Evolutionary conservation across 2,797 vertebrate species (phyloP), one percentile per base, ranked within the genome.

Genomic region (Pipistrellus pygmaeus): DNA sequence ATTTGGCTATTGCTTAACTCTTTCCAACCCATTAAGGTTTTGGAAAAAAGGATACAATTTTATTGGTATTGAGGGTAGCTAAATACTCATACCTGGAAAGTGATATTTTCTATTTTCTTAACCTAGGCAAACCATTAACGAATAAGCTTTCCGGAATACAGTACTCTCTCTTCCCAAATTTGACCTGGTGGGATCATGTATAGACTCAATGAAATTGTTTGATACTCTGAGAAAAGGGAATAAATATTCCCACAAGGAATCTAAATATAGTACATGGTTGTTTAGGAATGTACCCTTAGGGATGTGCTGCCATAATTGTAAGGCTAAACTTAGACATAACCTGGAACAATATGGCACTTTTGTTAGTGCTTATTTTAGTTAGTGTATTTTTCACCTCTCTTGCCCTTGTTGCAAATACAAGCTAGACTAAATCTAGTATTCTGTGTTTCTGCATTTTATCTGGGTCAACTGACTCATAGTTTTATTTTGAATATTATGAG

Each of bases 401-500:
- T 76, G 53, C 7, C 66, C 27, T 46, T 77, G 25, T 44, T 83
- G 55, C 6, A 73, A 68, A 44, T 20, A 62, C 18, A 15, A 64
- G 20, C 48, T 57, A 87, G 85, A 64, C 30, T 87, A 27, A 93
- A 69, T 62, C 23, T 72, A 30, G 25, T 35, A 88, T 94, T 88
- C 27, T 64, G 48, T 81, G 53, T 60, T 78, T 66, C 51, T 7
- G 3, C 76, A 77, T 76, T 44, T 62, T 78, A 80, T 78, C 51
- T 88, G 38, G 87, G 38, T 77, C 25, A 60, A 11, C 62, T 66
- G 48, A 60, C 69, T 92, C n/a, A 51, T 17, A 51, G 10, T 44
- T 88, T 93, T 75, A 77, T n/a, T 92, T 94, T 69, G 41, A 93
- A 60, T 89, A 35, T 85, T 68, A 32, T 51, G 55, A 95, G 73